These are phyloP conservation scores for Spialia ferax DNA, from an alignment of 2,888 invertebrate genomes.

Conservation along the genomic window DNA sequence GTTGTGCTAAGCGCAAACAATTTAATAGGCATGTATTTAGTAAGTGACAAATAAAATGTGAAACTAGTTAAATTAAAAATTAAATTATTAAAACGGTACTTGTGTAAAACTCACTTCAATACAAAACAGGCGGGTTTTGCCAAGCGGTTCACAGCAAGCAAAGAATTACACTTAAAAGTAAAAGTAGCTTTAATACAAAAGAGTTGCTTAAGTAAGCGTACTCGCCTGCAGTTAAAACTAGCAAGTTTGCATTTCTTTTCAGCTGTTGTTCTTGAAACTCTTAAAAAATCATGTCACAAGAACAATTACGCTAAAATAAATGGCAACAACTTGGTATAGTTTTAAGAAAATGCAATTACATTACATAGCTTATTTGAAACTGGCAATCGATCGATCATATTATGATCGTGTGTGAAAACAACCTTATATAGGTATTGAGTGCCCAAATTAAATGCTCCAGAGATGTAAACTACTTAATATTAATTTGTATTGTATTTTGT, in stretches of 20 bases:
- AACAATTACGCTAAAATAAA: background rate
- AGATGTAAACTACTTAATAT: too few species aligned
- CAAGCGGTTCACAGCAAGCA: background rate
- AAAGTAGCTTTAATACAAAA: background rate
- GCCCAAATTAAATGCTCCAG: too few species aligned
- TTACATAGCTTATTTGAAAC: too few species aligned
- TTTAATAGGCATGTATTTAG: too few species aligned
- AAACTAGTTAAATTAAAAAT: background rate
- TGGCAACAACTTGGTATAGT: too few species aligned
- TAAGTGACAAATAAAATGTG: background rate
- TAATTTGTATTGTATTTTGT: too few species aligned
- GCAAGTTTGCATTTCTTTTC: slow-evolving; percentile 6
- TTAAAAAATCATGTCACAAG: background rate
- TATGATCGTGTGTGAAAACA: too few species aligned
- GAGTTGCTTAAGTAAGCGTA: background rate
- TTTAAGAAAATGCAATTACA: too few species aligned
- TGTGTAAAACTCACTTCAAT: background rate
- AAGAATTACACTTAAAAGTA: slow-evolving; percentile 7
- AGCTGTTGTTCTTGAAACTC: background rate
- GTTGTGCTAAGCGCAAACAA: too few species aligned
- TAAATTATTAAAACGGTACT: background rate
- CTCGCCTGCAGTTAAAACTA: background rate
- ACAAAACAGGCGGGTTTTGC: background rate
- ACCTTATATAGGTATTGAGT: too few species aligned
- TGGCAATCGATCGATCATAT: too few species aligned